Conservation (phyloP, 2,113 vertebrate genomes). For the Erpornis zantholeuca region DNA sequence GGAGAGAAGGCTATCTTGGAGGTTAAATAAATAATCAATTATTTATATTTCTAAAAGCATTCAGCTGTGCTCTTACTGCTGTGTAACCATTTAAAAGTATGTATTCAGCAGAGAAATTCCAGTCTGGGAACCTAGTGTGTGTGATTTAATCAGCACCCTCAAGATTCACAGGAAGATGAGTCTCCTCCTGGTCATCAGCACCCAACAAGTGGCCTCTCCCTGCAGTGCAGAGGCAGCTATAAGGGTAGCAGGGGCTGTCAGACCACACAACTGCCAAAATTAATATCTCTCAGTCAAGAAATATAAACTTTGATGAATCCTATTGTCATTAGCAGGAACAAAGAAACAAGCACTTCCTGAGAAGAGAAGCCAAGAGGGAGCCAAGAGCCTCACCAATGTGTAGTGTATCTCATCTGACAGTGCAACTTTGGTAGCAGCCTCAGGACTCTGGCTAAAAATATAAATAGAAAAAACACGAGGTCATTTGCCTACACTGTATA, state of each 20-base stretch:
- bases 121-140: background rate
- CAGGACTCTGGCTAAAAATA: background rate
- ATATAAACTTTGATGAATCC: background rate
- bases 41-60: constrained; percentile 60
- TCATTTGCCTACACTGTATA: background rate
- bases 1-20: constrained; percentile 43
- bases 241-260: background rate
- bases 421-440: background rate
- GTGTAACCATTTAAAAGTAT: background rate
- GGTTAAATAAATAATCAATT: constrained; percentile 62
- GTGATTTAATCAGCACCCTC: background rate
- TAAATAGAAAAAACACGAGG: background rate
- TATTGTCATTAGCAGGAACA: background rate
- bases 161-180: background rate
- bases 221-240: background rate
- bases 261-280: background rate
- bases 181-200: background rate
- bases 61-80: constrained; percentile 16
- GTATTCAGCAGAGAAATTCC: constrained; percentile 23
- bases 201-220: background rate
- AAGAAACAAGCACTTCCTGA: background rate
- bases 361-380: background rate
- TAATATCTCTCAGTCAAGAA: background rate
- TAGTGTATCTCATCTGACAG: background rate
- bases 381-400: background rate